phyloP scores from a whole-genome alignment of 2,888 invertebrate species.

The Melanostoma mellinum region DNA sequence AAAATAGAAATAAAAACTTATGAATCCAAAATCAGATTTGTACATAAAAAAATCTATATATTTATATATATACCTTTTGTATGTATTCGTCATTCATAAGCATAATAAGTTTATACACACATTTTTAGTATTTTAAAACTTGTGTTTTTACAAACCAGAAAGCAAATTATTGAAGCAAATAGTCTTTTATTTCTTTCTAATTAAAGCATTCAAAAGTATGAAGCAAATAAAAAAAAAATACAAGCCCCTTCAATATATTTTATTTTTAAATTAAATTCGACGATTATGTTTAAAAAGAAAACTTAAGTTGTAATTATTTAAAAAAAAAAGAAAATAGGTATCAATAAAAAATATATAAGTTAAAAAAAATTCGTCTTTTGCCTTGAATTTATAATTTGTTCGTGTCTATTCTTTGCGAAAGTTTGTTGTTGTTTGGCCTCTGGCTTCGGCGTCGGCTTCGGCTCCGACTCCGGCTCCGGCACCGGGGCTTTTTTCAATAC shows the following conservation, averaged over 20 bases:
- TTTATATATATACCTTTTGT: constrained; percentile 44
- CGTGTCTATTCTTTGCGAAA: constrained; percentile 44
- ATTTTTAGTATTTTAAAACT: constrained; percentile 24
- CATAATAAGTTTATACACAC: constrained; percentile 50
- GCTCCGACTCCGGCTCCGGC: too few relatives aligned
- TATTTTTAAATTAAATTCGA: not conserved
- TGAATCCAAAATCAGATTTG: constrained; percentile 47
- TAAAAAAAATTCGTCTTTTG: constrained; percentile 53
- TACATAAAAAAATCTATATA: constrained; percentile 33
- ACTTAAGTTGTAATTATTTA: constrained; percentile 50
- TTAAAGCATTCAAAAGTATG: not conserved
- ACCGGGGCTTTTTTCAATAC: too few relatives aligned
- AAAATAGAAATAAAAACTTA: constrained; percentile 52
- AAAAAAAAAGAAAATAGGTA: constrained; percentile 31
- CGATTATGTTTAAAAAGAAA: constrained; percentile 17
- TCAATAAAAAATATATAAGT: constrained; percentile 40
- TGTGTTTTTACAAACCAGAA: constrained; percentile 44
- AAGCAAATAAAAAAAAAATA: constrained; percentile 3
- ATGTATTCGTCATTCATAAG: constrained; percentile 44
- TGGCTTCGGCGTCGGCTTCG: constrained; percentile 12
- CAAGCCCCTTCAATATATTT: too few relatives aligned
- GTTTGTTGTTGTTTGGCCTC: constrained; percentile 19
- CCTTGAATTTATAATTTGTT: constrained; percentile 29
- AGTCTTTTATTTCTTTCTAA: constrained; percentile 31
- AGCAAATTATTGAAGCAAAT: constrained; percentile 24